Conservation (phyloP, 2,113 vertebrate genomes). For the Dicrurus megarhynchus region DNA sequence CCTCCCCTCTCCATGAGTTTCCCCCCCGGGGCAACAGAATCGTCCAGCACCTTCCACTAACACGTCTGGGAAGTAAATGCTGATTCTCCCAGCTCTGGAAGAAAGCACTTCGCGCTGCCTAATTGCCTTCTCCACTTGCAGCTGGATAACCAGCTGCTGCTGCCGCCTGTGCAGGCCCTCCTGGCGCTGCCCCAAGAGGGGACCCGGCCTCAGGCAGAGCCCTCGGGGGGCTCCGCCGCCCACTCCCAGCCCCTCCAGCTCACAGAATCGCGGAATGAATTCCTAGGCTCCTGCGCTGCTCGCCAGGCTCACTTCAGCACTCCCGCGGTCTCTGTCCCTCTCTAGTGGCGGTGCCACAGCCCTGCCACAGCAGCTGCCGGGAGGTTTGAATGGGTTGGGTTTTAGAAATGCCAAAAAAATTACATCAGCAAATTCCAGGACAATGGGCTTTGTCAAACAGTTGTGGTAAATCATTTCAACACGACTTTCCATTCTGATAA, state of each 20-base stretch:
- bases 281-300: neutral
- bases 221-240: neutral
- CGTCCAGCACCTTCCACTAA: neutral
- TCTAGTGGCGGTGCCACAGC: neutral
- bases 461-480: neutral
- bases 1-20: neutral
- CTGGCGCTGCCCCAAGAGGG: neutral
- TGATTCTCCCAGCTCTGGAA: neutral
- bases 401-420: neutral
- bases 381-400: accelerated
- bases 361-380: neutral
- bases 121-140: neutral
- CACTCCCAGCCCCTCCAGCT: neutral
- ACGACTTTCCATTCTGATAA: neutral
- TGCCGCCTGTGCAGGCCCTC: neutral
- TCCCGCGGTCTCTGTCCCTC: slow-evolving; percentile 1
- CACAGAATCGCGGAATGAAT: neutral
- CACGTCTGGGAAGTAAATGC: neutral
- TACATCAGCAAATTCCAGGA: neutral
- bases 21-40: neutral
- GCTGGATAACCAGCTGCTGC: neutral
- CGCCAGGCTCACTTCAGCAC: accelerated
- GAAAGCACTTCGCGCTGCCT: slow-evolving; percentile 7
- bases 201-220: neutral
- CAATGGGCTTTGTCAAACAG: neutral